Percentiles rank a stretch among this genome's conserved stretches.
These are phyloP conservation scores for Drosophila lacicola DNA, from an alignment of 2,888 invertebrate species.

Conservation along the genomic window DNA sequence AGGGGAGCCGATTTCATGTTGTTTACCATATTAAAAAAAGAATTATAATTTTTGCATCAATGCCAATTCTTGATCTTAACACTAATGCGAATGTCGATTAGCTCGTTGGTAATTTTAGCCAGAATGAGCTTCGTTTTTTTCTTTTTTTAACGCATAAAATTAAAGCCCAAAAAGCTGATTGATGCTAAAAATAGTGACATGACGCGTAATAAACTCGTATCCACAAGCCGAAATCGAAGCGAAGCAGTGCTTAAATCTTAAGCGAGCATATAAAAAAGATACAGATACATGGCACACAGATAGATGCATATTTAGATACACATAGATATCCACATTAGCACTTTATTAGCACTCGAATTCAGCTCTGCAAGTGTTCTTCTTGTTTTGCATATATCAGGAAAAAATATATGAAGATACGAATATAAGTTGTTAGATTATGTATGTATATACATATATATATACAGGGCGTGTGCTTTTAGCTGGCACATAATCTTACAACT, in stretches of 20 bases:
- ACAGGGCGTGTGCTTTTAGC: too few relatives aligned
- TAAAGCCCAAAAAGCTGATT: slow-evolving; percentile 8
- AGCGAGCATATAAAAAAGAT: neutral
- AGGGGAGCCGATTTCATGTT: neutral
- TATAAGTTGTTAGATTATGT: too few relatives aligned
- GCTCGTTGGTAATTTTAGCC: neutral
- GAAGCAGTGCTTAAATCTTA: neutral
- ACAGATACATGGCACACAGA: too few relatives aligned
- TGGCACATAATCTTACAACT: too few relatives aligned
- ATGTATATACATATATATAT: too few relatives aligned
- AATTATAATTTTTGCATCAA: neutral
- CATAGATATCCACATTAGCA: slow-evolving; percentile 1
- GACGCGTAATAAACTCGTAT: slow-evolving; percentile 4
- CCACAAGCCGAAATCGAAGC: neutral
- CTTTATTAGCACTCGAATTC: slow-evolving; percentile 12
- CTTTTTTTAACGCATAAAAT: slow-evolving; percentile 3
- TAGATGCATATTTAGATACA: neutral
- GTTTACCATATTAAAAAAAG: neutral
- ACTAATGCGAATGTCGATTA: slow-evolving; percentile 9
- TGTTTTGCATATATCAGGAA: neutral
- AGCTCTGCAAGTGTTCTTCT: neutral
- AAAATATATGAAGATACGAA: too few relatives aligned
- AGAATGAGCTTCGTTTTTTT: neutral
- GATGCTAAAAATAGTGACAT: slow-evolving; percentile 10
- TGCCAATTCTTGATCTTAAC: slow-evolving; percentile 1